These are phyloP conservation scores for Clarias pachynema DNA, from an alignment of 2,797 vertebrate genomes.

Conservation along the genomic window DNA sequence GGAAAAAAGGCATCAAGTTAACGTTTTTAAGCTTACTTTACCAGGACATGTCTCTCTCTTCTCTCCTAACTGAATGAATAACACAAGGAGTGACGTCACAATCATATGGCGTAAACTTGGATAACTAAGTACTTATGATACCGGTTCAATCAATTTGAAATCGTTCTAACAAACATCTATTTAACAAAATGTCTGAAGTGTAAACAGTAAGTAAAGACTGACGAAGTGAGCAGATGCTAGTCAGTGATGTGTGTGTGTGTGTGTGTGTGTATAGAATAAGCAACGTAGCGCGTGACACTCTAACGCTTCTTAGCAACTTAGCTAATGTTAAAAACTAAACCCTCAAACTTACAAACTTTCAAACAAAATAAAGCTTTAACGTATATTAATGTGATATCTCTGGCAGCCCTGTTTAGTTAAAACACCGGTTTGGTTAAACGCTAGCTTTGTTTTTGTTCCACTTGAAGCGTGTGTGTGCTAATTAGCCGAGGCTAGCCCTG, in stretches of 20 bases:
- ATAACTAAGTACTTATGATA: too few species aligned
- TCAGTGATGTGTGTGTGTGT: not conserved
- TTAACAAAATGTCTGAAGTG: not conserved
- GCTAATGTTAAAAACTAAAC: not conserved
- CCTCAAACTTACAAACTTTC: not conserved
- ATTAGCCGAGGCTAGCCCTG: conserved; percentile 42
- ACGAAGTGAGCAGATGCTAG: not conserved
- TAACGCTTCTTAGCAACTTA: not conserved
- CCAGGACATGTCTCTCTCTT: not conserved
- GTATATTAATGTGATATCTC: not conserved
- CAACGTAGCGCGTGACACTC: not conserved
- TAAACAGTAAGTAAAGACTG: not conserved
- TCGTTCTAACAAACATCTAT: too few species aligned
- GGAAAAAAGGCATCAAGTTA: too few species aligned
- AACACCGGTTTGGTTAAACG: not conserved
- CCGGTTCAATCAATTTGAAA: not conserved
- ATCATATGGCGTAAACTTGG: not conserved
- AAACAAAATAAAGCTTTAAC: not conserved
- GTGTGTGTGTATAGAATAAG: too few species aligned
- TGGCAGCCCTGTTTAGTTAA: not conserved
- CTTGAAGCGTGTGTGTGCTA: conserved; percentile 9
- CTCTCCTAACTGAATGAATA: not conserved
- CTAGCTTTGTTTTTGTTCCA: not conserved
- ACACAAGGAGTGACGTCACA: not conserved
- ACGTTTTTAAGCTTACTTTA: not conserved